Evolutionary conservation across 2,888 invertebrate species (phyloP).

Genomic region (Xylota segnis): DNA sequence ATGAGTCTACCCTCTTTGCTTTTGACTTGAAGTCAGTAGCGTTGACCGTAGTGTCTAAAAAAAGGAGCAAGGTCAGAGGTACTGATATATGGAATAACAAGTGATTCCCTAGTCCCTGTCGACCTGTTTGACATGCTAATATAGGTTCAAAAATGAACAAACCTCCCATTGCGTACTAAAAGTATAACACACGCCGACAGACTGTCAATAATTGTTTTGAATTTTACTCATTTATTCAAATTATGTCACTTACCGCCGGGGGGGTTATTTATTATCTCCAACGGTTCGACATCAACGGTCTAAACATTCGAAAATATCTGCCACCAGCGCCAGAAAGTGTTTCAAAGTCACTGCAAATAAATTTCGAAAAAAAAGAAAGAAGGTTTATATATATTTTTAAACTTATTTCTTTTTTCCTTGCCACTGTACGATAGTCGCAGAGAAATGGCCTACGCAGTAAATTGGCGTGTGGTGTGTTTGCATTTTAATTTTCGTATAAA

Average conservation of each 20-base stretch:
- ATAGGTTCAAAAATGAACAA: too few relatives aligned
- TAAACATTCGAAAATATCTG: not conserved
- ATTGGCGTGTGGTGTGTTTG: conserved; percentile 31
- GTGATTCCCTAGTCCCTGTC: too few relatives aligned
- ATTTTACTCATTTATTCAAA: not conserved
- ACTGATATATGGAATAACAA: too few relatives aligned
- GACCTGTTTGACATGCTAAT: too few relatives aligned
- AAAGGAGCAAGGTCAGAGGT: too few relatives aligned
- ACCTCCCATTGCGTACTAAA: too few relatives aligned
- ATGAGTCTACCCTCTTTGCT: too few relatives aligned
- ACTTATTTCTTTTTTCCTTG: conserved; percentile 7
- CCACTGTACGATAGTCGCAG: too few relatives aligned
- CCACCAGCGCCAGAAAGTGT: not conserved
- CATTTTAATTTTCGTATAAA: conserved; percentile 33
- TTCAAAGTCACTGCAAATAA: conserved; percentile 15
- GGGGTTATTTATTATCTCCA: conserved; percentile 9
- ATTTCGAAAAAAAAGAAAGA: not conserved
- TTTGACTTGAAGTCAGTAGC: too few relatives aligned
- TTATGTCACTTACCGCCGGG: not conserved
- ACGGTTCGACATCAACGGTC: not conserved
- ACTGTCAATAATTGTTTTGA: not conserved
- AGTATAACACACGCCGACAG: too few relatives aligned
- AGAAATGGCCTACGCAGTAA: conserved; percentile 26
- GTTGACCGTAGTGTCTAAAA: too few relatives aligned
- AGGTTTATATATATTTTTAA: conserved; percentile 8